Evolutionary conservation across 1,140 invertebrate species (phyloP), one percentile per base, ranked within the genome.

Genomic region (Orchesella cincta): DNA sequence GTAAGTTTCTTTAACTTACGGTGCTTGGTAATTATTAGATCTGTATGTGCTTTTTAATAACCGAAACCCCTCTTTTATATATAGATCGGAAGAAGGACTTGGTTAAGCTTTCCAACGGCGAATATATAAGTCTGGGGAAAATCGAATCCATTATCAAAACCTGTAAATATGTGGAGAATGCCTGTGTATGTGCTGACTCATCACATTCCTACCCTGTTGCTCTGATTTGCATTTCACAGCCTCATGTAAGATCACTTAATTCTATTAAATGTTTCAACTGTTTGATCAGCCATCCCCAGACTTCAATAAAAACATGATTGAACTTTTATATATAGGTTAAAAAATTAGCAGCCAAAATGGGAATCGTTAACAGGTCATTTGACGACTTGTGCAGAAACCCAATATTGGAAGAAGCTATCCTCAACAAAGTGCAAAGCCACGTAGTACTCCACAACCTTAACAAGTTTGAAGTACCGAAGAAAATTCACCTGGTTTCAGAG

Each of bases 31-130:
- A 23, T 16, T 12, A 64, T 64, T 64, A 16, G 39, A 46, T 46
- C 20, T 46, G 20, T 46, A 12, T 46, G 39, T 8, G n/a, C n/a
- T n/a, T n/a, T n/a, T n/a, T n/a, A n/a, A n/a, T n/a, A n/a, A n/a
- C n/a, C n/a, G 39, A 46, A 46, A 46, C 8, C 20, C 20, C 20
- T 51, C 8, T 73, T 14, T 71, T 1, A 16, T 31, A 5, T 28
- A 23, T 79, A 94, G 96, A 98, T 87, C 93, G 97, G 76, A 98
- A 98, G 87, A 99, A 99, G 86, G 97, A 99, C 88, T 88, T 99
- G 76, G 95, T 99, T 8, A 99, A 99, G 86, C 87, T 99, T 12
- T 95, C 98, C 86, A 92, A 94, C 34, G 98, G 98, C 67, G 97
- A 99, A 88, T 99, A 98, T 85, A 94, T 98, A 1, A 96, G 94